Evolutionary conservation across 2,113 vertebrate genomes (phyloP).

Genomic region (Amphiprion percula): DNA sequence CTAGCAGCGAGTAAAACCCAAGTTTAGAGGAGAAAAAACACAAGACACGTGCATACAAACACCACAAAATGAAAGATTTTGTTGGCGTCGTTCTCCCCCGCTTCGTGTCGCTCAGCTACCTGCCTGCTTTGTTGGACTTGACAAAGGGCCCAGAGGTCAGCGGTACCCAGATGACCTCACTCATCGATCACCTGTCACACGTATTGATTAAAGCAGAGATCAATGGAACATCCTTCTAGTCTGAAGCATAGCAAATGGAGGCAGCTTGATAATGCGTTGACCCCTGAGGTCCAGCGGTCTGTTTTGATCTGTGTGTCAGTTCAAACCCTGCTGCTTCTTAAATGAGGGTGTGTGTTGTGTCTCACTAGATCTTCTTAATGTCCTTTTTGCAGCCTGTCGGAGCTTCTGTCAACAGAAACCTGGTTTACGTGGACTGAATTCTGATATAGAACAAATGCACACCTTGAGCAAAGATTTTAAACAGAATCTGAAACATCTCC

Average conservation of each 20-base stretch:
- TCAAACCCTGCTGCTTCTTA: conserved; percentile 18
- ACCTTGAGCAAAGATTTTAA: background rate
- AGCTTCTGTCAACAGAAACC: background rate
- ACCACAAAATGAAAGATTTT: background rate
- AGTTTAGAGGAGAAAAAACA: background rate
- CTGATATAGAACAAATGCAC: background rate
- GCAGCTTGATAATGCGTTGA: conserved; percentile 40
- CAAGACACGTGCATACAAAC: background rate
- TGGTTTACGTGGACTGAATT: background rate
- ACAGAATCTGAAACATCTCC: too few relatives aligned
- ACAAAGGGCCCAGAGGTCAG: conserved; percentile 35
- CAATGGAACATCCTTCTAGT: conserved; percentile 47
- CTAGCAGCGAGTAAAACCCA: conserved; percentile 10
- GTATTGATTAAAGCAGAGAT: conserved; percentile 62
- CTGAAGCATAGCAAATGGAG: conserved; percentile 43
- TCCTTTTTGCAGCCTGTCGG: conserved; percentile 7
- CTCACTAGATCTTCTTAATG: conserved; percentile 9
- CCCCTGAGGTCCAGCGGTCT: conserved; percentile 36
- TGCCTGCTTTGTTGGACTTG: conserved; percentile 34
- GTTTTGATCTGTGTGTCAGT: conserved; percentile 22
- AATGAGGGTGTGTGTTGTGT: conserved; percentile 5
- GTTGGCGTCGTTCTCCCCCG: background rate
- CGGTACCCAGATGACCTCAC: conserved; percentile 40
- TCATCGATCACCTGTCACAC: conserved; percentile 63
- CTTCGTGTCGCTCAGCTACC: background rate